phyloP scores from a whole-genome alignment of 2,113 vertebrate genomes.

The Epinephelus fuscoguttatus region DNA sequence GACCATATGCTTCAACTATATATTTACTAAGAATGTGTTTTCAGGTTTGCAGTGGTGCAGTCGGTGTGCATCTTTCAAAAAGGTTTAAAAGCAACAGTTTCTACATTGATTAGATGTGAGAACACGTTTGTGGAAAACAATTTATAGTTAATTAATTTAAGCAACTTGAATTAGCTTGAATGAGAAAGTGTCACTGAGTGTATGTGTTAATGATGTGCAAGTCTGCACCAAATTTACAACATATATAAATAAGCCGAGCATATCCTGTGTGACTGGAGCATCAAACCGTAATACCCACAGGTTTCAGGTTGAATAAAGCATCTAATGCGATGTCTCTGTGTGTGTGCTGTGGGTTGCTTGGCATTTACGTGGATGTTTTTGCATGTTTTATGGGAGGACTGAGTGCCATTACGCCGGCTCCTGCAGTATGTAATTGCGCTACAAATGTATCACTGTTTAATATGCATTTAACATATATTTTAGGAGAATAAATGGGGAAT shows the following conservation, averaged over 20 bases:
- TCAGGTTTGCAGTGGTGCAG: background rate
- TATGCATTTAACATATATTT: conserved; percentile 79
- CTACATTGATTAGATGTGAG: background rate
- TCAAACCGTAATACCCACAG: background rate
- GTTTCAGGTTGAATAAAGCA: conserved; percentile 14
- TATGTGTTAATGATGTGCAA: background rate
- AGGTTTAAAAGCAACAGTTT: background rate
- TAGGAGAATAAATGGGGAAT: conserved; percentile 70
- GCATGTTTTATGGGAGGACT: conserved; percentile 18
- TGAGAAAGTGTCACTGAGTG: background rate
- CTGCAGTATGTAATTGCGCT: conserved; percentile 47
- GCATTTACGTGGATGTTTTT: conserved; percentile 10
- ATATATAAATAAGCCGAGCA: conserved; percentile 13
- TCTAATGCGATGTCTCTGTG: background rate
- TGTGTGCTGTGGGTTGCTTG: background rate
- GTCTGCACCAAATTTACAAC: background rate
- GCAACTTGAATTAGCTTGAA: background rate
- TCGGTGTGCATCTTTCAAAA: background rate
- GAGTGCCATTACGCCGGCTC: conserved; percentile 31
- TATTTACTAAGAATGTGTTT: background rate
- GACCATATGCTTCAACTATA: background rate
- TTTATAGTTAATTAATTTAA: background rate
- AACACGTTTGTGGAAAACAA: background rate
- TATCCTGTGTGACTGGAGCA: background rate
- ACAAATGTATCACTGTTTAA: conserved; percentile 70